Percentiles rank a stretch among this genome's conserved stretches.
phyloP scores from a whole-genome alignment of 2,797 vertebrate genomes.

The Halcyon badia region DNA sequence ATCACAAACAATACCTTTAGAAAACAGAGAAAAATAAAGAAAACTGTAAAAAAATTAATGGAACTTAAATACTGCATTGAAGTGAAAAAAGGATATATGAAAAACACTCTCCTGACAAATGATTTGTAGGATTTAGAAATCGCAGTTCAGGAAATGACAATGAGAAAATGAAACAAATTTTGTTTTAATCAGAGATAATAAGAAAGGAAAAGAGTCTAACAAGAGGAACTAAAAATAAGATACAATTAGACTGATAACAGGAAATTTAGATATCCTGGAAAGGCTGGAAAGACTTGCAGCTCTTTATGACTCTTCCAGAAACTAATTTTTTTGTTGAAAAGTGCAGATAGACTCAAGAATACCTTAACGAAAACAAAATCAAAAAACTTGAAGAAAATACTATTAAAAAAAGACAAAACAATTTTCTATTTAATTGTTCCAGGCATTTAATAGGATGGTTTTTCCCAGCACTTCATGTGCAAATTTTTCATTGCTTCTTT shows the following conservation, averaged over 20 bases:
- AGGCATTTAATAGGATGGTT: not conserved
- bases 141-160: not conserved
- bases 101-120: not conserved
- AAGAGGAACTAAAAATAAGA: not conserved
- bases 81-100: not conserved
- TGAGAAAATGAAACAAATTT: not conserved
- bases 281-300: not conserved
- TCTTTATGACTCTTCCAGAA: not conserved
- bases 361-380: not conserved
- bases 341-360: not conserved
- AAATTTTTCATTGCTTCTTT: not conserved
- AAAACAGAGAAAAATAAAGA: not conserved
- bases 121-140: not conserved
- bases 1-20: not conserved
- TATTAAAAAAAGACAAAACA: not conserved
- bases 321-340: not conserved
- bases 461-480: not conserved
- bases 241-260: not conserved
- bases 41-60: not conserved
- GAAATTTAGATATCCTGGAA: not conserved
- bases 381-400: too few relatives aligned
- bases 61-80: not conserved
- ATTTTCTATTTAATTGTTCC: not conserved
- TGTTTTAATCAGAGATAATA: not conserved
- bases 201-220: not conserved